Conservation (phyloP, 2,797 vertebrate species). For the Zenarchopterus dispar region DNA sequence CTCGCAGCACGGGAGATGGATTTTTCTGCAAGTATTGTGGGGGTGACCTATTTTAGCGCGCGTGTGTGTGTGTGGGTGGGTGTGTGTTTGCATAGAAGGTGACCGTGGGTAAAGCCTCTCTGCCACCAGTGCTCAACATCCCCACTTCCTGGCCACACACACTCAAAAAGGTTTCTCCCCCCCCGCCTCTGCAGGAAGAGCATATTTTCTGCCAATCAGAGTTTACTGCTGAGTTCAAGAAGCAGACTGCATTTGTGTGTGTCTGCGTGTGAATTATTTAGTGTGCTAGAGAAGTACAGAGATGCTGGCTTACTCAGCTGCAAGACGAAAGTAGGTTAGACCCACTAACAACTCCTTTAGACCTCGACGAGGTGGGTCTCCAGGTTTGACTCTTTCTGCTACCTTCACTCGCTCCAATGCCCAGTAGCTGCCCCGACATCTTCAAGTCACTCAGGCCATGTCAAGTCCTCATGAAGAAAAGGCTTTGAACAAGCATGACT, state of each 20-base stretch:
- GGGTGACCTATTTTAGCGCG: constrained; percentile 70
- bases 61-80: constrained; percentile 32
- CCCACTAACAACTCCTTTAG: constrained; percentile 34
- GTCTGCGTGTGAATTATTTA: constrained; percentile 76
- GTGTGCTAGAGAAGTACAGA: constrained; percentile 59
- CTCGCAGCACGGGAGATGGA: constrained; percentile 57
- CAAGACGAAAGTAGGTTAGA: constrained; percentile 76
- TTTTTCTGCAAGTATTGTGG: constrained; percentile 72
- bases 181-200: constrained; percentile 47
- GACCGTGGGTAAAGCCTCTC: constrained; percentile 53
- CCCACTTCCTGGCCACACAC: constrained; percentile 56
- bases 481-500: constrained; percentile 52
- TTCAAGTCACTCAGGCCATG: constrained; percentile 44
- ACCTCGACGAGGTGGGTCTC: not conserved
- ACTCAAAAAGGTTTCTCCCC: constrained; percentile 18
- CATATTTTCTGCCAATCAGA: constrained; percentile 61
- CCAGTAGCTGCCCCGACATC: constrained; percentile 35
- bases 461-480: constrained; percentile 60
- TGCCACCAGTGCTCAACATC: constrained; percentile 36
- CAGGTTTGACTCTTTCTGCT: constrained; percentile 7
- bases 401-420: not conserved
- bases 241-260: constrained; percentile 34
- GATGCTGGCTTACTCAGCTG: constrained; percentile 73
- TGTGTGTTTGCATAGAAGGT: constrained; percentile 57
- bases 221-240: constrained; percentile 38